These are phyloP conservation scores for Micrasema minimum DNA, from an alignment of 1,140 invertebrate genomes.

Conservation along the genomic window DNA sequence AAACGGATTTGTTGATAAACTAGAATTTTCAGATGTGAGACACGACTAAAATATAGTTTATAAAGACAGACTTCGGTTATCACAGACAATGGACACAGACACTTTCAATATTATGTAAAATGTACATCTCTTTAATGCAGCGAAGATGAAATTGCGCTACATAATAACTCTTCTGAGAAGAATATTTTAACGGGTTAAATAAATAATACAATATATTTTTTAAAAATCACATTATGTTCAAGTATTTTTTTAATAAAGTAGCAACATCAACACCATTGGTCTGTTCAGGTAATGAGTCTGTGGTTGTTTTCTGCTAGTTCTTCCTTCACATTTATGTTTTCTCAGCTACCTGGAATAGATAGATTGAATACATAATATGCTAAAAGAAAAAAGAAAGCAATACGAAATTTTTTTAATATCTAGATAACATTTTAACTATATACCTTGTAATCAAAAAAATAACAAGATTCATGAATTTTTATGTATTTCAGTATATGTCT, in stretches of 20 bases:
- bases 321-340: background rate
- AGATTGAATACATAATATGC: too few relatives aligned
- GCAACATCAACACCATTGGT: constrained; percentile 33
- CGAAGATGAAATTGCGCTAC: constrained; percentile 20
- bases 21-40: constrained; percentile 6
- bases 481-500: too few relatives aligned
- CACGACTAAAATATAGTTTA: constrained; percentile 22
- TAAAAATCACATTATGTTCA: constrained; percentile 43
- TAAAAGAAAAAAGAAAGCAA: too few relatives aligned
- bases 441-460: too few relatives aligned
- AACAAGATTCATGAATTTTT: too few relatives aligned
- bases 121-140: constrained; percentile 7
- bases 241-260: constrained; percentile 24
- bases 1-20: background rate
- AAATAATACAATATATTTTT: constrained; percentile 42
- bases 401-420: too few relatives aligned
- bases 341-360: constrained; percentile 29
- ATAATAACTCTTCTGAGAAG: constrained; percentile 37
- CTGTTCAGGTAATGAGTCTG: constrained; percentile 33
- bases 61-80: constrained; percentile 42
- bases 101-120: constrained; percentile 3
- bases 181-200: constrained; percentile 34
- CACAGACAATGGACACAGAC: constrained; percentile 37
- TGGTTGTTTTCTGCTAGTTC: constrained; percentile 12
- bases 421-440: too few relatives aligned